Evolutionary conservation across 2,888 invertebrate genomes (phyloP), one percentile per base, ranked within the genome.

Genomic region (Cerastoderma edule): DNA sequence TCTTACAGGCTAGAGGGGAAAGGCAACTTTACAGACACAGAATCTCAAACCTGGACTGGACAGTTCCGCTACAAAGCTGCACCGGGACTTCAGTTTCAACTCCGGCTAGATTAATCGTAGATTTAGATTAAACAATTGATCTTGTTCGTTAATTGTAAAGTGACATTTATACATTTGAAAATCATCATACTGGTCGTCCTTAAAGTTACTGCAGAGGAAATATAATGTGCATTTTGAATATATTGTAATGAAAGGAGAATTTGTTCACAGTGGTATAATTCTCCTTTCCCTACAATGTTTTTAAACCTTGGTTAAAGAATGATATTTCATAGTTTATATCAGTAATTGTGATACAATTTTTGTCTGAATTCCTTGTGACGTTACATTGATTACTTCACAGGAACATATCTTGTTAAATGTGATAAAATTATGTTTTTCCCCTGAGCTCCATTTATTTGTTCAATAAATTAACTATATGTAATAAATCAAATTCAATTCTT

Each of bases 1-100:
- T 71, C 32, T 87, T 85, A n/a, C 83, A 92, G 92, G 71, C 75
- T 92, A 75, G 91, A 92, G 77, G 92, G 92, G 2, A 89, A 89
- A n/a, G 92, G 92, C 22, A 83, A 91, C 54, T 92, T 91, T 72
- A 90, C 87, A n/a, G 92, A 92, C 82, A 92, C 92, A 44, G 91
- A 91, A 22, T 87, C 84, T 4, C 92, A 92, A 70, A 81, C 87
- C 8, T 92, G 92, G 92, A 84, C 85, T 4, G 92, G 92, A 24
- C 89, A 86, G n/a, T 92, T 92, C 77, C 80, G 89, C 72, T 90
- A 91, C 72, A 89, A 89, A 74, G 89, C 91, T 5, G 92, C 92
- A n/a, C 91, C 91, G n/a, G 92, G 92, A n/a, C 85, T 92, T 6
- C 85, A 89, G 64, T 92, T 92, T 77, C 91, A 91, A 77, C 81